Percentiles rank a stretch among this genome's conserved stretches.
Evolutionary conservation across 2,888 invertebrate genomes (phyloP).

Genomic region (Neria commutata): DNA sequence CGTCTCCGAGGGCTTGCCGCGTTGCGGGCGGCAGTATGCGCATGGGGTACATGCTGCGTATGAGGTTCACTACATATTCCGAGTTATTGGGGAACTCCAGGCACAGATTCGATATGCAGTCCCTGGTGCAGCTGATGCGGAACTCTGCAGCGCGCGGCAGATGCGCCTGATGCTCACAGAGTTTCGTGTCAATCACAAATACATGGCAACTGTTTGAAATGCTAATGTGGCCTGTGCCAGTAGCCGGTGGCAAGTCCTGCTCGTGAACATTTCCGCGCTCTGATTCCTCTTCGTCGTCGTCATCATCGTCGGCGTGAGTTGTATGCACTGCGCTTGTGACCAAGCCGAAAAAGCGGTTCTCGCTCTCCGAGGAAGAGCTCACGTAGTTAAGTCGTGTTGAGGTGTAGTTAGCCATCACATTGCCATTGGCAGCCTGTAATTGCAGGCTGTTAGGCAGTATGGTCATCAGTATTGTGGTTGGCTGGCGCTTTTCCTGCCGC

Average conservation of each 20-base stretch:
- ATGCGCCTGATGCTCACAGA: slow-evolving; percentile 83
- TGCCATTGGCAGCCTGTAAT: slow-evolving; percentile 78
- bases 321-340: slow-evolving; percentile 80
- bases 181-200: slow-evolving; percentile 88
- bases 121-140: slow-evolving; percentile 82
- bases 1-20: slow-evolving; percentile 42
- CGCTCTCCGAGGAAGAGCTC: slow-evolving; percentile 88
- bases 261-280: neutral
- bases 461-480: slow-evolving; percentile 83
- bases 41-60: slow-evolving; percentile 75
- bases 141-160: slow-evolving; percentile 80
- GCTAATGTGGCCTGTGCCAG: slow-evolving; percentile 58
- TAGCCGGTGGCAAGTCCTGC: neutral
- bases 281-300: slow-evolving; percentile 38
- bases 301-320: slow-evolving; percentile 58
- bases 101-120: slow-evolving; percentile 78
- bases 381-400: slow-evolving; percentile 86
- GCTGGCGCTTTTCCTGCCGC: slow-evolving; percentile 85
- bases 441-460: slow-evolving; percentile 81
- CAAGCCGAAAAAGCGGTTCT: slow-evolving; percentile 89
- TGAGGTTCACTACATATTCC: slow-evolving; percentile 74
- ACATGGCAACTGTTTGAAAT: slow-evolving; percentile 92
- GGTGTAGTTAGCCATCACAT: slow-evolving; percentile 84
- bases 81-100: slow-evolving; percentile 90
- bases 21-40: slow-evolving; percentile 61